A percentile compares a stretch with the other conserved stretches of the same genome.
phyloP scores from a whole-genome alignment of 2,113 vertebrate species.

The Podarcis cretensis region DNA sequence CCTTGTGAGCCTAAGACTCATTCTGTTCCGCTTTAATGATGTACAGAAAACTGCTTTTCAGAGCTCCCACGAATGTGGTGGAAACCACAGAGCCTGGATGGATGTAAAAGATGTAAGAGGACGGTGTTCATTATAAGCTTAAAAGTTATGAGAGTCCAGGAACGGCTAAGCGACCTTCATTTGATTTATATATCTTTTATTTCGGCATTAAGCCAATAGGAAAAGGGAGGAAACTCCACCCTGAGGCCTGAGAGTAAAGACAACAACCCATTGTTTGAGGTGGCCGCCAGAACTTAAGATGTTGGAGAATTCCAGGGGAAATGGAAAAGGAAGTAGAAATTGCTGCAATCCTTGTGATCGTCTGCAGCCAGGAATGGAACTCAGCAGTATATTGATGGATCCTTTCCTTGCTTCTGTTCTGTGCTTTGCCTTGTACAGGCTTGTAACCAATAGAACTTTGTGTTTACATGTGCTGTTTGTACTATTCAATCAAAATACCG shows the following conservation, averaged over 20 bases:
- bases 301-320: too few species aligned
- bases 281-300: background rate
- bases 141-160: constrained; percentile 40
- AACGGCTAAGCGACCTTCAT: background rate
- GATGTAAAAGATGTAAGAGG: constrained; percentile 54
- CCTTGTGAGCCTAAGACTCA: constrained; percentile 50
- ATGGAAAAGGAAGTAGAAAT: too few species aligned
- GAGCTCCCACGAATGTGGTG: constrained; percentile 42
- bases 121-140: constrained; percentile 55
- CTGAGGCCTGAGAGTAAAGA: constrained; percentile 56
- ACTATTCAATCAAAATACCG: too few species aligned
- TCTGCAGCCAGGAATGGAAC: too few species aligned
- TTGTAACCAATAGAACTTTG: too few species aligned
- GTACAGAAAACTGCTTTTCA: constrained; percentile 52
- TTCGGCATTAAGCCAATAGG: constrained; percentile 62
- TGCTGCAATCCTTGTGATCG: too few species aligned
- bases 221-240: constrained; percentile 57
- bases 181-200: constrained; percentile 39
- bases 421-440: too few species aligned
- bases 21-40: constrained; percentile 31
- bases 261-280: background rate
- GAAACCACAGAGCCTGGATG: constrained; percentile 49
- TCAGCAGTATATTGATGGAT: too few species aligned
- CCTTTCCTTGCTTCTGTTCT: too few species aligned
- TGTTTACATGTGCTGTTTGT: too few species aligned